Evolutionary conservation across 30 jellyfish, hydroid and myxozoan species (phyloP).

Genomic region (Aurelia coerulea): DNA sequence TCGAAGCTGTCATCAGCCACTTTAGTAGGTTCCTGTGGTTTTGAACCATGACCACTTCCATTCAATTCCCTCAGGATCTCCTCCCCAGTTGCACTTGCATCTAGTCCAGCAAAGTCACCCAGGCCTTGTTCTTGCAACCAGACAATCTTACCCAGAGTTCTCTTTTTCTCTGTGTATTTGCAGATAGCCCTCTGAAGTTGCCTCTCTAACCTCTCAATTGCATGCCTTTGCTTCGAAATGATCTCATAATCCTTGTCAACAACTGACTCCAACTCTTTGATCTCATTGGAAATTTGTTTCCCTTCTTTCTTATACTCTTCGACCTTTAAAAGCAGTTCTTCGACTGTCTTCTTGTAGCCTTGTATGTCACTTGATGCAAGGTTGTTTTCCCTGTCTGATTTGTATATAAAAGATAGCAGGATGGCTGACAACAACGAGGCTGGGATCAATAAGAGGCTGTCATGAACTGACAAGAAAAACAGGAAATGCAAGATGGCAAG

Average conservation of each 20-base stretch:
- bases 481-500: slow-evolving; percentile 9
- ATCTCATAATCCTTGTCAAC: slow-evolving; percentile 62
- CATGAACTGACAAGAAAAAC: slow-evolving; percentile 26
- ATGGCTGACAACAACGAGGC: slow-evolving; percentile 8
- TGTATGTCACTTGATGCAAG: not conserved
- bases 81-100: slow-evolving; percentile 6
- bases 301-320: slow-evolving; percentile 50
- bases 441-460: slow-evolving; percentile 16
- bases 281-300: slow-evolving; percentile 49
- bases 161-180: slow-evolving; percentile 59
- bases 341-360: slow-evolving; percentile 48
- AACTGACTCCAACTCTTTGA: slow-evolving; percentile 55
- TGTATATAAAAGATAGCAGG: slow-evolving; percentile 24
- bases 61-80: not conserved
- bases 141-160: slow-evolving; percentile 8
- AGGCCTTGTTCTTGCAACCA: slow-evolving; percentile 53
- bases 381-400: slow-evolving; percentile 7
- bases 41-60: not conserved
- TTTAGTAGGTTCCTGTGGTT: not conserved
- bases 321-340: slow-evolving; percentile 49
- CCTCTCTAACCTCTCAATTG: slow-evolving; percentile 70
- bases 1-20: not conserved
- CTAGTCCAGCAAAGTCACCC: slow-evolving; percentile 3
- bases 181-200: slow-evolving; percentile 60
- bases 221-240: slow-evolving; percentile 67